These are phyloP conservation scores for Steinernema hermaphroditum DNA, from an alignment of 2,888 invertebrate genomes.

Conservation along the genomic window DNA sequence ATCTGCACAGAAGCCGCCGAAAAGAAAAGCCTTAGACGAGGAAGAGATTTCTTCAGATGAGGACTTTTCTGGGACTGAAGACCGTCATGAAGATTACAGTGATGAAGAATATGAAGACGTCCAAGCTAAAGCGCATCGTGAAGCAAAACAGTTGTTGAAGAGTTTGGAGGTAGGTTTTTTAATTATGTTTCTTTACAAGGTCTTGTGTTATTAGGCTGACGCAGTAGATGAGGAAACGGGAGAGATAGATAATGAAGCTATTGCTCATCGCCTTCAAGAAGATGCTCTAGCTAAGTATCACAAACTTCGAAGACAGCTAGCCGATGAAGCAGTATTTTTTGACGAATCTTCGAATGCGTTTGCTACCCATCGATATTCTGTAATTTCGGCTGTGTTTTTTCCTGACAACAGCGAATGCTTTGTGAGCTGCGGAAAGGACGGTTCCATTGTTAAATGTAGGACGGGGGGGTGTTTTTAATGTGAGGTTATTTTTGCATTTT, in stretches of 20 bases:
- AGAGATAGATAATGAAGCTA: slow-evolving; percentile 37
- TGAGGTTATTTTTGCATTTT: not conserved
- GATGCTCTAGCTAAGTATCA: slow-evolving; percentile 49
- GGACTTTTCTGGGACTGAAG: slow-evolving; percentile 30
- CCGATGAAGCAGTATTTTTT: slow-evolving; percentile 46
- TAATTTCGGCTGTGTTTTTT: slow-evolving; percentile 51
- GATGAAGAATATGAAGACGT: slow-evolving; percentile 58
- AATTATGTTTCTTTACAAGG: not conserved
- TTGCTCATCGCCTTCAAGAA: slow-evolving; percentile 45
- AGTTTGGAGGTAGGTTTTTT: slow-evolving; percentile 48
- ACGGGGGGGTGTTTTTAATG: too few relatives aligned
- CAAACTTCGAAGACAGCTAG: slow-evolving; percentile 48
- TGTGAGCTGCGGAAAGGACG: slow-evolving; percentile 61
- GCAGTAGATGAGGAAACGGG: slow-evolving; percentile 33
- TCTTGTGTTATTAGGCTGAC: slow-evolving; percentile 27
- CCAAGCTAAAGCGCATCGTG: slow-evolving; percentile 53
- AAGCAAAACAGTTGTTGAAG: slow-evolving; percentile 56
- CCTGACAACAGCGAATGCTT: slow-evolving; percentile 52
- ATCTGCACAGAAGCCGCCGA: not conserved
- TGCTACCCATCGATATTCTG: slow-evolving; percentile 50
- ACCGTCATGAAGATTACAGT: slow-evolving; percentile 19
- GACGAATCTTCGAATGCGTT: slow-evolving; percentile 51
- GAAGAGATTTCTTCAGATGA: slow-evolving; percentile 45
- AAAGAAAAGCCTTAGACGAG: slow-evolving; percentile 20
- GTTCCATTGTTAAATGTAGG: slow-evolving; percentile 62